phyloP scores from a whole-genome alignment of 2,797 vertebrate species.

The Mormyrops attenuatus region DNA sequence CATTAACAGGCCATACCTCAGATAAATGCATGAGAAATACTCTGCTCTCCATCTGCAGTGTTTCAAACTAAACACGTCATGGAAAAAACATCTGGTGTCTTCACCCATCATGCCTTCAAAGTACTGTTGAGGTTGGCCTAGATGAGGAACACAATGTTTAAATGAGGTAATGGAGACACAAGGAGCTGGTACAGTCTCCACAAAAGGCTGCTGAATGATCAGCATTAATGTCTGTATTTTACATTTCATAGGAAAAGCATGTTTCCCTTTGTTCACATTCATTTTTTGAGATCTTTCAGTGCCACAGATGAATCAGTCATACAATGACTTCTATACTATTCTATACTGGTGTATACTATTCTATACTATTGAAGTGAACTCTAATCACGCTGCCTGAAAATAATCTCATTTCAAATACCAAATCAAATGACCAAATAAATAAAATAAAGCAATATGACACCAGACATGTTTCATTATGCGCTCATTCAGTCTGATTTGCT shows the following conservation, averaged over 20 bases:
- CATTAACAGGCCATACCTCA: background rate
- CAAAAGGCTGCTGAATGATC: background rate
- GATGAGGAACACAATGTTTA: background rate
- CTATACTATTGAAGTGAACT: background rate
- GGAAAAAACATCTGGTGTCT: background rate
- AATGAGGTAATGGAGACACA: background rate
- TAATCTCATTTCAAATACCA: background rate
- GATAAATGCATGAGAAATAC: background rate
- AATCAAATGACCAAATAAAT: background rate
- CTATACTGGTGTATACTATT: background rate
- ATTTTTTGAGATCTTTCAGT: background rate
- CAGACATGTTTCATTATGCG: background rate
- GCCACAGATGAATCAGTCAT: background rate
- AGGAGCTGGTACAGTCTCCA: background rate
- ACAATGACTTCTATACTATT: background rate
- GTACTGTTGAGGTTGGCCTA: background rate
- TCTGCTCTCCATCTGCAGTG: background rate
- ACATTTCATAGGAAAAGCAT: background rate
- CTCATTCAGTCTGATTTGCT: background rate
- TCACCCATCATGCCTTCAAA: background rate
- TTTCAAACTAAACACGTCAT: background rate
- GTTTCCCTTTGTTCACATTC: background rate
- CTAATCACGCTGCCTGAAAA: background rate
- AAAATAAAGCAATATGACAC: background rate
- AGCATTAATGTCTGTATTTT: background rate